A percentile compares a stretch with the other conserved stretches of the same genome.
Evolutionary conservation across 2,797 vertebrate species (phyloP).

Genomic region (Cyclopterus lumpus): DNA sequence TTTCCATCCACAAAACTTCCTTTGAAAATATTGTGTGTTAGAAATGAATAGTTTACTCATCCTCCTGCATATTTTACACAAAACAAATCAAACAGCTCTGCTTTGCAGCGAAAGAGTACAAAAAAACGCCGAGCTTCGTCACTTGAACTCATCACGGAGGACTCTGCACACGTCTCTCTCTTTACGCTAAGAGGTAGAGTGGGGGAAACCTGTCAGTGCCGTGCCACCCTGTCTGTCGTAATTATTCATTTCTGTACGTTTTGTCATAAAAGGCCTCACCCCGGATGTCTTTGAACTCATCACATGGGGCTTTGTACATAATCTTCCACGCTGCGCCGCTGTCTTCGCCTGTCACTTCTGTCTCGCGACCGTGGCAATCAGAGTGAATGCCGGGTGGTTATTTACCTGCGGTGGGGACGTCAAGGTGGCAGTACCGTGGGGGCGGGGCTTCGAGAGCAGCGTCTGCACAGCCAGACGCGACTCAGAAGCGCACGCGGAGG

Average conservation of each 20-base stretch:
- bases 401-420: conserved; percentile 55
- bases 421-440: conserved; percentile 3
- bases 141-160: conserved; percentile 30
- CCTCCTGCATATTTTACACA: conserved; percentile 3
- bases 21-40: background rate
- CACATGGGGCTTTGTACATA: conserved; percentile 49
- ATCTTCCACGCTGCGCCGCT: conserved; percentile 42
- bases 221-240: conserved; percentile 20
- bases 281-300: conserved; percentile 60
- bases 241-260: conserved; percentile 51
- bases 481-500: conserved; percentile 35
- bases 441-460: conserved; percentile 2
- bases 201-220: conserved; percentile 18
- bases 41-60: conserved; percentile 4
- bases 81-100: conserved; percentile 18
- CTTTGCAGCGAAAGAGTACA: conserved; percentile 15
- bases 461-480: background rate
- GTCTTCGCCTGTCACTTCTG: conserved; percentile 55
- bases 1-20: background rate
- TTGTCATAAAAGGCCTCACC: conserved; percentile 43
- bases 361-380: conserved; percentile 34
- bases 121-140: conserved; percentile 21
- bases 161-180: conserved; percentile 38
- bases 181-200: conserved; percentile 32
- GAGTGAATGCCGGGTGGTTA: conserved; percentile 28